Evolutionary conservation across 2,797 vertebrate genomes (phyloP), one percentile per base, ranked within the genome.

Genomic region (Philypnodon macrostomus): DNA sequence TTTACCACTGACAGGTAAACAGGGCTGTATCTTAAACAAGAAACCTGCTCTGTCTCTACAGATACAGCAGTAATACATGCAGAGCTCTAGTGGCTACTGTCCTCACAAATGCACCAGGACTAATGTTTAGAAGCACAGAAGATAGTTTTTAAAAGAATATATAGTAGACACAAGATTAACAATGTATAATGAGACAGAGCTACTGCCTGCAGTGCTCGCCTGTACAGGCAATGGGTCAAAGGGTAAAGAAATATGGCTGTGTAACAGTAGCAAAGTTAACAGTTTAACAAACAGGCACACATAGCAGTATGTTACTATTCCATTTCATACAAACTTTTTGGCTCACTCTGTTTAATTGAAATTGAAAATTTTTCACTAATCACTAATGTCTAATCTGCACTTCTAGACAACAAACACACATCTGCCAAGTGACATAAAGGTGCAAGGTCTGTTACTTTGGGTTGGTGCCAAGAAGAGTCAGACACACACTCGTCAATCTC

Each of bases 171-270:
- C 41, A 39, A 65, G 48, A 40, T 42, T 19, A 53, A 26, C 4
- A 48, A 23, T 34, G 53, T 44, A 39, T 19, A 35, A 37, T 49
- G 66, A 65, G 59, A 62, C 24, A 0, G 35, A 50, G 53, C 62
- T 54, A 81, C 89, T 83, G 89, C 88, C 89, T 71, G 89, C 89
- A 91, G 89, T 76, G 48, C 19, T 59, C 50, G 26, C 75, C 47
- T 70, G 26, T 24, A 63, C 66, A 67, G 67, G 73, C 70, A 64
- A 44, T n/a, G 16, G 18, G 16, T 44, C 70, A 35, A 57, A 44
- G 64, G 29, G 30, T 19, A 36, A 13, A 52, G 57, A 64, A 57
- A 74, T 72, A 82, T 77, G 85, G 75, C 77, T 77, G 35, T 63
- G 9, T 29, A 29, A 40, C 21, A 56, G 63, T 31, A 72, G 47